These are phyloP conservation scores for Ptilorrhoa leucosticta DNA, from an alignment of 2,113 vertebrate genomes.

Conservation along the genomic window DNA sequence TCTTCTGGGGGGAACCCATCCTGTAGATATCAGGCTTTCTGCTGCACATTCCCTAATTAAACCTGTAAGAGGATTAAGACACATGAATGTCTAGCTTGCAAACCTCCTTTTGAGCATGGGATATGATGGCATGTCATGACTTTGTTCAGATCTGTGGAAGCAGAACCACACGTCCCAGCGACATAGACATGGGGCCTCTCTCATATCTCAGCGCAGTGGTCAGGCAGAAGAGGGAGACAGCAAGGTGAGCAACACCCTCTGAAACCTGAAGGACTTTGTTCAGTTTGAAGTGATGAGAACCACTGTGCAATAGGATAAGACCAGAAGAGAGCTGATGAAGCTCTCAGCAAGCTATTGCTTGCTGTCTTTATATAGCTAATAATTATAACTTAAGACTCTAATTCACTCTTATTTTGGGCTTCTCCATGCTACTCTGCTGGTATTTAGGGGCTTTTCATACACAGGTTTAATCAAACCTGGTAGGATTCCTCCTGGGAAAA, in stretches of 20 bases:
- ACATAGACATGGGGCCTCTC: rapidly evolving
- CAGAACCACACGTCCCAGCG: rapidly evolving
- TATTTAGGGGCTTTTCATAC: background rate
- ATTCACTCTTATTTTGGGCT: background rate
- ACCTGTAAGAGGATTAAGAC: background rate
- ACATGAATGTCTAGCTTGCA: background rate
- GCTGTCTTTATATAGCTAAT: background rate
- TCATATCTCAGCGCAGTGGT: background rate
- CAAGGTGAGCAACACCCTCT: background rate
- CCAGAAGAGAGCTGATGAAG: background rate
- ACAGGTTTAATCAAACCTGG: background rate
- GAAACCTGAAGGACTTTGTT: background rate
- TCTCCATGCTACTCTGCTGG: background rate
- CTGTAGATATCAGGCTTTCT: background rate
- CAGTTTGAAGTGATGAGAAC: background rate
- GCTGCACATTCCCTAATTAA: background rate
- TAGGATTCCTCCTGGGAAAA: background rate
- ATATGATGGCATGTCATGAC: background rate
- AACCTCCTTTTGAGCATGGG: background rate
- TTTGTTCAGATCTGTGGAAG: background rate
- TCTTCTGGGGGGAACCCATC: rapidly evolving
- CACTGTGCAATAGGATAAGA: background rate
- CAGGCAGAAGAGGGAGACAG: rapidly evolving
- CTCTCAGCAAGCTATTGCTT: background rate
- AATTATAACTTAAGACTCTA: background rate